Conservation (phyloP, 2,113 vertebrate genomes). For the Riparia riparia region DNA sequence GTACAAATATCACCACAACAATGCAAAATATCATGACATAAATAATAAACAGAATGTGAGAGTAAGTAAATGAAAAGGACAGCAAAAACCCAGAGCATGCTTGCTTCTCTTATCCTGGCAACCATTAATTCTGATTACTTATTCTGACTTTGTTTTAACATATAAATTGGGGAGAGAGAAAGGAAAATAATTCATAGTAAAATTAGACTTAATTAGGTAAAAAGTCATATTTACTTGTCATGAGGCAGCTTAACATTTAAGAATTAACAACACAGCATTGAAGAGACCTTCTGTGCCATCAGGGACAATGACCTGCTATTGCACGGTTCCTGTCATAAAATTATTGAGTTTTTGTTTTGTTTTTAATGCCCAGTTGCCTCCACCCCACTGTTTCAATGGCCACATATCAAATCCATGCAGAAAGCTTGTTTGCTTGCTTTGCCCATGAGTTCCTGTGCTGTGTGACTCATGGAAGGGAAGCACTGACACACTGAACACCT, state of each 20-base stretch:
- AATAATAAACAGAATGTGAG: not conserved
- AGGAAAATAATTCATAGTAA: not conserved
- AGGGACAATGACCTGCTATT: not conserved
- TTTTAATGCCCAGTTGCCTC: not conserved
- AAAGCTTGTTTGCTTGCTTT: not conserved
- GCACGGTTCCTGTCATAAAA: not conserved
- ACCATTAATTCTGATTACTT: not conserved
- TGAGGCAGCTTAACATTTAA: not conserved
- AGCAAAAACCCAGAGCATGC: not conserved
- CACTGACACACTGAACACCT: not conserved
- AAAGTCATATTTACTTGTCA: not conserved
- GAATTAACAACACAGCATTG: not conserved
- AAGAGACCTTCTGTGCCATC: not conserved
- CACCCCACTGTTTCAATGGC: not conserved
- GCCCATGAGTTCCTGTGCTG: rapidly evolving
- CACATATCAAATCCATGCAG: not conserved
- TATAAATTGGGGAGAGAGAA: not conserved
- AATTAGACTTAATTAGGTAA: not conserved
- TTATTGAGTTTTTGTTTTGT: not conserved
- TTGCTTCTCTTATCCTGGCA: not conserved
- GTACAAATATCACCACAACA: not conserved
- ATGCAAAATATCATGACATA: not conserved
- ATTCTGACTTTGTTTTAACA: not conserved
- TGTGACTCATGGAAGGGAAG: not conserved
- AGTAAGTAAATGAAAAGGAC: not conserved